Percentiles rank a stretch among this genome's conserved stretches.
Conservation (phyloP, 2,113 vertebrate species). For the Colius striatus region DNA sequence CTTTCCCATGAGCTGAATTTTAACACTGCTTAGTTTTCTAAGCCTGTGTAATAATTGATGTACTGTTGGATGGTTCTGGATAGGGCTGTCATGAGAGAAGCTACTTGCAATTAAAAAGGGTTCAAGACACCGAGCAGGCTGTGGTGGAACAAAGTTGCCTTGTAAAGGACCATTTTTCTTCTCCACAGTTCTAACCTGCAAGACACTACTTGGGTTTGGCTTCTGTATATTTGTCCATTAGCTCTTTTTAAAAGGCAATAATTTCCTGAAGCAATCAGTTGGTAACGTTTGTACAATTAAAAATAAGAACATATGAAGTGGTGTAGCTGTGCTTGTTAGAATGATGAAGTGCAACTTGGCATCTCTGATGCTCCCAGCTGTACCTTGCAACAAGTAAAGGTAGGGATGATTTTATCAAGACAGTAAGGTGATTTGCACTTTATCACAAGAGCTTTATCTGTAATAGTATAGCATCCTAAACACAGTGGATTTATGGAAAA, state of each 20-base stretch:
- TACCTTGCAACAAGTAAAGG: not conserved
- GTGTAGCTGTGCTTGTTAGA: not conserved
- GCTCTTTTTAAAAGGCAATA: not conserved
- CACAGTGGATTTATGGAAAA: not conserved
- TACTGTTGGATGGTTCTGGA: not conserved
- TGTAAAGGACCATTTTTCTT: not conserved
- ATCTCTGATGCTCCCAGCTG: not conserved
- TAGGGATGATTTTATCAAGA: not conserved
- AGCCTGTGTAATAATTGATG: not conserved
- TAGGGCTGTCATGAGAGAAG: not conserved
- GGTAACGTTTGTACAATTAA: not conserved
- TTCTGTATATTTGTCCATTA: not conserved
- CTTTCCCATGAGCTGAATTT: not conserved
- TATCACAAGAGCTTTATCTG: not conserved
- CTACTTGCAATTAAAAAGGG: not conserved
- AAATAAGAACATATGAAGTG: not conserved
- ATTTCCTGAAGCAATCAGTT: not conserved
- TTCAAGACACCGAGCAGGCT: not conserved
- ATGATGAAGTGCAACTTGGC: not conserved
- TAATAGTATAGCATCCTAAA: not conserved
- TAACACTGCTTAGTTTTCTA: not conserved
- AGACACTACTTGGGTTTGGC: not conserved
- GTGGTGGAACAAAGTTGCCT: not conserved
- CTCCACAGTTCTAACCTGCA: not conserved
- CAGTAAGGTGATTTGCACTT: not conserved